A percentile compares a stretch with the other conserved stretches of the same genome.
Evolutionary conservation across 2,888 invertebrate genomes (phyloP).

Genomic region (Malthinus seriepunctatus): DNA sequence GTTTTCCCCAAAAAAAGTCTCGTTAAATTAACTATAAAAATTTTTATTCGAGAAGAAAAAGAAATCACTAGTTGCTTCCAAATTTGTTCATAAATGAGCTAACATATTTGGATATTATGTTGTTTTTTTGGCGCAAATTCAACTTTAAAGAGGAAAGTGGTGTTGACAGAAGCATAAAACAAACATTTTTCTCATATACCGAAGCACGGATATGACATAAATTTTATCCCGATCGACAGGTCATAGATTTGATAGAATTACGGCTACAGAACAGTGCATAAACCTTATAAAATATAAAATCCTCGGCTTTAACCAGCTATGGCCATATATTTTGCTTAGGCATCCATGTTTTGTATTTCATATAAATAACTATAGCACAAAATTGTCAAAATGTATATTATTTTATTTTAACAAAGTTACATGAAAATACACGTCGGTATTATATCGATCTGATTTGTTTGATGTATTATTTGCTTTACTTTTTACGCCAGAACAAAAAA

Average conservation of each 20-base stretch:
- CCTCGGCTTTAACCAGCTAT: slow-evolving; percentile 12
- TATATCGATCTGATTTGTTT: too few relatives aligned
- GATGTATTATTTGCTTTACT: too few relatives aligned
- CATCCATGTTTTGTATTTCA: slow-evolving; percentile 22
- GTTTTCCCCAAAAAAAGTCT: background rate
- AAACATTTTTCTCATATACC: slow-evolving; percentile 16
- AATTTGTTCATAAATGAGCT: background rate
- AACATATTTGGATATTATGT: slow-evolving; percentile 4
- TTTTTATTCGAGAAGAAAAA: background rate
- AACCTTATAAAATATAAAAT: slow-evolving; percentile 31
- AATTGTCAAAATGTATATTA: background rate
- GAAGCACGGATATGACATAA: slow-evolving; percentile 18
- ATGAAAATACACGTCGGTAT: too few relatives aligned
- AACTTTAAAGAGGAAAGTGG: slow-evolving; percentile 16
- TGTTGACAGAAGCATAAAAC: slow-evolving; percentile 18
- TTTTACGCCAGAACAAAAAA: too few relatives aligned
- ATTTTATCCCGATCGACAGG: slow-evolving; percentile 29
- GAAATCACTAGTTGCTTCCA: background rate
- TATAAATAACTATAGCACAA: slow-evolving; percentile 16
- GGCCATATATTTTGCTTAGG: slow-evolving; percentile 27
- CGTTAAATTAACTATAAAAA: background rate
- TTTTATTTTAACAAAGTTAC: background rate
- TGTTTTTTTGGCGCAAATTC: slow-evolving; percentile 9
- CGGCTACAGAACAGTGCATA: slow-evolving; percentile 28
- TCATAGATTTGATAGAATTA: slow-evolving; percentile 31